Percentiles rank a stretch among this genome's conserved stretches.
Evolutionary conservation across 2,113 vertebrate species (phyloP).

Genomic region (Gallinago paraguaiae): DNA sequence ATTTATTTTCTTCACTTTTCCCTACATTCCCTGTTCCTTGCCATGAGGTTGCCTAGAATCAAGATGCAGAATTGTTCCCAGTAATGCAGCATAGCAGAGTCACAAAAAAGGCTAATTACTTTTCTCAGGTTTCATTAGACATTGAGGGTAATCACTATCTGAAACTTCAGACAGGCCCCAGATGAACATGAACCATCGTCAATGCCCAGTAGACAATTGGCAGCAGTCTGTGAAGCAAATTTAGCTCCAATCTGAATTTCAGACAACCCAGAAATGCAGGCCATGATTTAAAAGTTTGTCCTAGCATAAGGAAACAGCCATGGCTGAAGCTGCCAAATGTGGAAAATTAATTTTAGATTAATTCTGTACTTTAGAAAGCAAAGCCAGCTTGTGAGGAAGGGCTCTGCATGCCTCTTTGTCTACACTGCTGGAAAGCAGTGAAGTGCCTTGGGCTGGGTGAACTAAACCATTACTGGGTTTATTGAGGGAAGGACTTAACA

Average conservation of each 20-base stretch:
- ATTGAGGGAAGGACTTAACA: background rate
- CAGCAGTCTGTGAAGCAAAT: background rate
- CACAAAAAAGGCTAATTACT: background rate
- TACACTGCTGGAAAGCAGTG: background rate
- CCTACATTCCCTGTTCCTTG: background rate
- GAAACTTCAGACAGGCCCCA: background rate
- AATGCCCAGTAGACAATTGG: background rate
- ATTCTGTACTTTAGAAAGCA: background rate
- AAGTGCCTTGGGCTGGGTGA: background rate
- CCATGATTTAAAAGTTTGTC: background rate
- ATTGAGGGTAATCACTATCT: background rate
- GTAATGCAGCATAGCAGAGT: background rate
- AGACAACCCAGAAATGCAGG: background rate
- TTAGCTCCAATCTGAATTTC: background rate
- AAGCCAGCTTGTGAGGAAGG: background rate
- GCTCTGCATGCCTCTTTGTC: background rate
- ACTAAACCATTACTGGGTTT: background rate
- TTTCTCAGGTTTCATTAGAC: conserved; percentile 3
- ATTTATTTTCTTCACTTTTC: background rate
- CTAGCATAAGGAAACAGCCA: background rate
- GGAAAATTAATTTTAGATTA: background rate
- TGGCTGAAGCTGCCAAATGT: background rate
- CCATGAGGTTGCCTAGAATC: background rate
- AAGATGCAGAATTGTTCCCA: background rate
- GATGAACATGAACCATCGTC: background rate